A percentile compares a stretch with the other conserved stretches of the same genome.
These are phyloP conservation scores for Micropterix aruncella DNA, from an alignment of 2,888 invertebrate genomes.

Conservation along the genomic window DNA sequence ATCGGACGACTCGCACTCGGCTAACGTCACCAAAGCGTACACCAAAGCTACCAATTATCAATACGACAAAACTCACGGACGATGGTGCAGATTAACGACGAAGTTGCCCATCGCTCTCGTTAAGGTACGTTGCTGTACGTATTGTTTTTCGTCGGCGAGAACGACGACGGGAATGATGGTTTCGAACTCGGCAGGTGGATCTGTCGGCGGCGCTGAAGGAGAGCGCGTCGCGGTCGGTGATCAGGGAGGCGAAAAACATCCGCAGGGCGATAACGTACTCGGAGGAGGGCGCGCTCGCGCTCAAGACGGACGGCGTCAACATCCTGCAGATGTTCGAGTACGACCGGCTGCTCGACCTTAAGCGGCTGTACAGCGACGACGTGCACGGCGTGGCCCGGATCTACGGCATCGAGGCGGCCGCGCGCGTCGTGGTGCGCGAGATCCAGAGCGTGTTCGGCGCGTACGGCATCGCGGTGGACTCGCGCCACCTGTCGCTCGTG, in stretches of 20 bases:
- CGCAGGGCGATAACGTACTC: slow-evolving; percentile 72
- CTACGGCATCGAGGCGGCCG: slow-evolving; percentile 95
- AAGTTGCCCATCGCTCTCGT: slow-evolving; percentile 40
- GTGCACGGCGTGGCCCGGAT: slow-evolving; percentile 80
- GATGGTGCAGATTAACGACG: slow-evolving; percentile 78
- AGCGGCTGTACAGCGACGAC: slow-evolving; percentile 83
- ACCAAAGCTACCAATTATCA: slow-evolving; percentile 45
- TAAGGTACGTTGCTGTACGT: slow-evolving; percentile 9
- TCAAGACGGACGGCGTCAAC: slow-evolving; percentile 95
- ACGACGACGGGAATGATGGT: not conserved
- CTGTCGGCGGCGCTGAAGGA: slow-evolving; percentile 59
- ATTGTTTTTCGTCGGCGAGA: slow-evolving; percentile 4
- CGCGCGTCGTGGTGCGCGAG: slow-evolving; percentile 83
- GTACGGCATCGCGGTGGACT: slow-evolving; percentile 93
- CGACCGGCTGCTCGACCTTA: slow-evolving; percentile 61
- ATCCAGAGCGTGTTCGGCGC: slow-evolving; percentile 92
- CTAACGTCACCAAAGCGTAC: slow-evolving; percentile 26
- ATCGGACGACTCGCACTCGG: slow-evolving; percentile 14
- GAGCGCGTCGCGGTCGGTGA: slow-evolving; percentile 53
- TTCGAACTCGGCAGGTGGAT: slow-evolving; percentile 38
- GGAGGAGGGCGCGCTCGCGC: slow-evolving; percentile 44
- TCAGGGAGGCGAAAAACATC: slow-evolving; percentile 70
- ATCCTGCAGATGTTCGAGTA: slow-evolving; percentile 82
- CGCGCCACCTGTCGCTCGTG: slow-evolving; percentile 81
- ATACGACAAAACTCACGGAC: slow-evolving; percentile 59